These are phyloP conservation scores for Chelidonichthys spinosus DNA, from an alignment of 2,797 vertebrate genomes.

Conservation along the genomic window DNA sequence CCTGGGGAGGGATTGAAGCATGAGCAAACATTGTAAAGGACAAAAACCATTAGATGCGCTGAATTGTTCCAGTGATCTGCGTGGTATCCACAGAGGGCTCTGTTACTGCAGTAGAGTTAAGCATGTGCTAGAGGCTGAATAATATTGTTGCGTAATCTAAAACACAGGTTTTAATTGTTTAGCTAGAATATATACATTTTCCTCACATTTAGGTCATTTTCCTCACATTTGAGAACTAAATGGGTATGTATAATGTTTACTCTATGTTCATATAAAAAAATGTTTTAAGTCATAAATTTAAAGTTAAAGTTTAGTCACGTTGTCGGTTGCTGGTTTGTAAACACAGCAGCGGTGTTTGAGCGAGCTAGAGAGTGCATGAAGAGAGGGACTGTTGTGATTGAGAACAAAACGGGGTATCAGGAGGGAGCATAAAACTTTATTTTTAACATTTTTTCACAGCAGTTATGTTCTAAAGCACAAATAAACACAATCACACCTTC, in stretches of 20 bases:
- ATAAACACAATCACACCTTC: too few relatives aligned
- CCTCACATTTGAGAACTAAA: not conserved
- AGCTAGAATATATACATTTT: not conserved
- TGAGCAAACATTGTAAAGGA: constrained; percentile 55
- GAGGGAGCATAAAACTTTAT: too few relatives aligned
- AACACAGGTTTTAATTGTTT: too few relatives aligned
- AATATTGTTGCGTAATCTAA: not conserved
- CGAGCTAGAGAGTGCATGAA: too few relatives aligned
- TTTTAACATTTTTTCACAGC: too few relatives aligned
- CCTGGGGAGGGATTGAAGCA: constrained; percentile 55
- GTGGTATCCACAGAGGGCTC: constrained; percentile 27
- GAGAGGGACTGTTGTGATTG: too few relatives aligned
- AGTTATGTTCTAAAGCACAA: too few relatives aligned
- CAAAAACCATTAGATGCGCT: constrained; percentile 63
- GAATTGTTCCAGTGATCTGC: constrained; percentile 40
- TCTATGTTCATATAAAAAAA: not conserved
- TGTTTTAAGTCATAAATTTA: not conserved
- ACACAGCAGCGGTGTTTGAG: too few relatives aligned
- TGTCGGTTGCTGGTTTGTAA: too few relatives aligned
- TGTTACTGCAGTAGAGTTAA: constrained; percentile 24
- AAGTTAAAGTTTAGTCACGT: too few relatives aligned
- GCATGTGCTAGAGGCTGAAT: not conserved
- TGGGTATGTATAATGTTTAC: not conserved
- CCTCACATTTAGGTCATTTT: not conserved
- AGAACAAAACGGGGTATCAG: too few relatives aligned